phyloP scores from a whole-genome alignment of 2,888 invertebrate genomes.

The Sussaba pulchella region DNA sequence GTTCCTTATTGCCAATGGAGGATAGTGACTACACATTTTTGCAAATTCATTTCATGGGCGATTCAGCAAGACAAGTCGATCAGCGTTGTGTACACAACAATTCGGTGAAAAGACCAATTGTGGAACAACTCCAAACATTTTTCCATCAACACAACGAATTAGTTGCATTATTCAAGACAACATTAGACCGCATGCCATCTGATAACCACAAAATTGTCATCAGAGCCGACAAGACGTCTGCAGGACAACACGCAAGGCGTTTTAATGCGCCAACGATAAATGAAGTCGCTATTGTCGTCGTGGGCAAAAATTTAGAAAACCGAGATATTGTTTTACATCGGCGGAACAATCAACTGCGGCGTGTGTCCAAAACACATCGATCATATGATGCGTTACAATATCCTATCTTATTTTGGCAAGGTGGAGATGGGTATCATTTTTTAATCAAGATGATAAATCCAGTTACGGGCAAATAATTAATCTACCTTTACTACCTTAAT shows the following conservation, averaged over 20 bases:
- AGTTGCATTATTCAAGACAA: conserved; percentile 69
- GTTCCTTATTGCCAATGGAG: conserved; percentile 54
- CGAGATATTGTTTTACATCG: conserved; percentile 70
- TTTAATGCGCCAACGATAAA: conserved; percentile 73
- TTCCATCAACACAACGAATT: conserved; percentile 51
- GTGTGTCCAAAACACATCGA: conserved; percentile 16
- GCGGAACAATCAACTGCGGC: conserved; percentile 71
- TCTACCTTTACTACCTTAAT: too few relatives aligned
- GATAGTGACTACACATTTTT: conserved; percentile 50
- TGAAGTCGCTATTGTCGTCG: conserved; percentile 74
- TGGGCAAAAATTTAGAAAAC: conserved; percentile 70
- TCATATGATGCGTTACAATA: conserved; percentile 14
- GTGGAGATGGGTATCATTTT: conserved; percentile 21
- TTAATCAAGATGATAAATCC: too few relatives aligned
- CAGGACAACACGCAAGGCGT: conserved; percentile 72
- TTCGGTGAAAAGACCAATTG: conserved; percentile 46
- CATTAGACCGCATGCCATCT: conserved; percentile 73
- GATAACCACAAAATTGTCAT: conserved; percentile 75
- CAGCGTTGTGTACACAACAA: conserved; percentile 27
- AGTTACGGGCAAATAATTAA: too few relatives aligned
- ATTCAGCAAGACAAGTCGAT: conserved; percentile 66
- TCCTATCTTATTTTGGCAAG: conserved; percentile 9
- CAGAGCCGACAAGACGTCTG: conserved; percentile 75
- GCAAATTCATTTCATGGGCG: conserved; percentile 74
- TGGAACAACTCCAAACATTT: conserved; percentile 42